phyloP scores from a whole-genome alignment of 2,113 vertebrate genomes.

The Halcyon malimbica region DNA sequence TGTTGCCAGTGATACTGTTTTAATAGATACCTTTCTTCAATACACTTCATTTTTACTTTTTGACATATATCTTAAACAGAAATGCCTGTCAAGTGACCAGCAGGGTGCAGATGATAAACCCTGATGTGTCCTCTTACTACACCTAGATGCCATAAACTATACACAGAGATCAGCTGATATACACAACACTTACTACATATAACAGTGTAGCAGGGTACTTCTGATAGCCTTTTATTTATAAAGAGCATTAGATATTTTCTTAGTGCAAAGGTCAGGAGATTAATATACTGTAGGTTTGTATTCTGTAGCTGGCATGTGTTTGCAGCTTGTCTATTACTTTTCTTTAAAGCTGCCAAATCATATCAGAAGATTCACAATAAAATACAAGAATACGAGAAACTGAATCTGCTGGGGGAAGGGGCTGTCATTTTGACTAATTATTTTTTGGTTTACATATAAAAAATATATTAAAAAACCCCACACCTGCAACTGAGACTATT shows the following conservation, averaged over 20 bases:
- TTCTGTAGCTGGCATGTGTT: background rate
- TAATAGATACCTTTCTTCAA: slow-evolving; percentile 43
- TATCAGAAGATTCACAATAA: background rate
- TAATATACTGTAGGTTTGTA: background rate
- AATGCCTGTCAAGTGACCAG: slow-evolving; percentile 28
- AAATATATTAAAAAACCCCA: background rate
- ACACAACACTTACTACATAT: background rate
- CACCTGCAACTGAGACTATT: background rate
- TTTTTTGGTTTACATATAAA: background rate
- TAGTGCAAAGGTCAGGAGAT: background rate
- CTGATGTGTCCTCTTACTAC: slow-evolving; percentile 10
- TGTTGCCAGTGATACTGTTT: slow-evolving; percentile 43
- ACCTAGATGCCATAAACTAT: slow-evolving; percentile 27
- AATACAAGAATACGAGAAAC: background rate
- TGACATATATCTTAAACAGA: slow-evolving; percentile 28
- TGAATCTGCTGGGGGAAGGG: background rate
- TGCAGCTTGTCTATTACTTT: background rate
- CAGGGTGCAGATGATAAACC: background rate
- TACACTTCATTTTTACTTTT: slow-evolving; percentile 9
- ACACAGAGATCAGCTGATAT: background rate
- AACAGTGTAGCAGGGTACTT: background rate
- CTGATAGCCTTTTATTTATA: slow-evolving; percentile 27
- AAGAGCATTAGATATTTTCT: background rate
- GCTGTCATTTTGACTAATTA: background rate
- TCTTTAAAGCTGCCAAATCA: background rate